Evolutionary conservation across 2,113 vertebrate genomes (phyloP).

Genomic region (Elaphurus davidianus): DNA sequence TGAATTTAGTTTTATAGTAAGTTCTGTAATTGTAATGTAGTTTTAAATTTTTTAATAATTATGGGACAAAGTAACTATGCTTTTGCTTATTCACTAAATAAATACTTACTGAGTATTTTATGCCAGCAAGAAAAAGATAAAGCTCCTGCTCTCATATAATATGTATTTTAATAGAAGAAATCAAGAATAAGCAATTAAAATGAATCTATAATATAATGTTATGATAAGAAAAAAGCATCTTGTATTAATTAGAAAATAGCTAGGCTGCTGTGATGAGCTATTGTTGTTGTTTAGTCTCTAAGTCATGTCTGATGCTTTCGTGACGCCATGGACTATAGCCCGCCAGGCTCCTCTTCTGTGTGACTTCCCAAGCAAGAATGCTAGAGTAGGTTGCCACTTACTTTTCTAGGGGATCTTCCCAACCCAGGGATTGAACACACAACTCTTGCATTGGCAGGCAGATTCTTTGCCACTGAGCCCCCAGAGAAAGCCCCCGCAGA

Average conservation of each 20-base stretch:
- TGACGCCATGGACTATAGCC: not conserved
- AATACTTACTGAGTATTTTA: not conserved
- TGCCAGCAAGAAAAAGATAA: not conserved
- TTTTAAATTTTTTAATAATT: slow-evolving; percentile 8
- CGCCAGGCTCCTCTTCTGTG: not conserved
- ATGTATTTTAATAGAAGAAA: not conserved
- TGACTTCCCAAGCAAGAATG: not conserved
- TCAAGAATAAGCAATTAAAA: not conserved
- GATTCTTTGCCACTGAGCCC: not conserved
- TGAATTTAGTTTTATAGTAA: not conserved
- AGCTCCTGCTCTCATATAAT: not conserved
- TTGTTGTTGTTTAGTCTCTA: not conserved
- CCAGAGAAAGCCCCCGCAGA: not conserved
- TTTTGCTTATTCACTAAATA: slow-evolving; percentile 14
- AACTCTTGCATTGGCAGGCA: not conserved
- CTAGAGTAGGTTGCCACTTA: not conserved
- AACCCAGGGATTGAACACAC: not conserved
- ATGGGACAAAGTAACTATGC: not conserved
- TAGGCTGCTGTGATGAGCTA: not conserved
- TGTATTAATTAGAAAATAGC: not conserved
- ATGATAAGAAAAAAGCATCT: not conserved
- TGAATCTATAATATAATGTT: slow-evolving; percentile 2
- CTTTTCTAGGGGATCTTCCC: not conserved
- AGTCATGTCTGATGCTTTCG: not conserved
- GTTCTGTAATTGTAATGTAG: not conserved